phyloP scores from a whole-genome alignment of 2,888 invertebrate species.

The Dioctria linearis region DNA sequence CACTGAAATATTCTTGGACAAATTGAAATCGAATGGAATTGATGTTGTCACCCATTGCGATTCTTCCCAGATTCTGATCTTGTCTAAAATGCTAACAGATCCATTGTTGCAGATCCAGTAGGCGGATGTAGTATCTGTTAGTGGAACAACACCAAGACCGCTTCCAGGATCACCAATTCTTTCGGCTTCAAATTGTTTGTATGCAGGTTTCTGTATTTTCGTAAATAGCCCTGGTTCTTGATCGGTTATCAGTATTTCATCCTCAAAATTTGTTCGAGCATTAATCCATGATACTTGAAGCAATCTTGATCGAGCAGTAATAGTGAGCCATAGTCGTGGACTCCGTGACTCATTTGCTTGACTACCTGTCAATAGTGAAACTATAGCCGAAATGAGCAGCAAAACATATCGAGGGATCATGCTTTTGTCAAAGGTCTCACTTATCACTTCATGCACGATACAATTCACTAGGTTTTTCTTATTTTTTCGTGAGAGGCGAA shows the following conservation, averaged over 20 bases:
- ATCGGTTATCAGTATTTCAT: conserved; percentile 66
- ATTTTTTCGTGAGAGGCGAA: neutral
- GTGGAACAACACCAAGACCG: conserved; percentile 60
- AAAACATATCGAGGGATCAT: conserved; percentile 14
- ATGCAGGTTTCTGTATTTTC: neutral
- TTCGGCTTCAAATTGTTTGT: conserved; percentile 60
- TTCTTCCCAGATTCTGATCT: conserved; percentile 64
- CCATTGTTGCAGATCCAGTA: conserved; percentile 67
- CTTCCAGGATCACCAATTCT: conserved; percentile 54
- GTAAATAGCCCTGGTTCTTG: conserved; percentile 65
- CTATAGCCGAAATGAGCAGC: conserved; percentile 23
- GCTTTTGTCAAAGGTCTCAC: neutral
- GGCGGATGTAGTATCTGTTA: conserved; percentile 49
- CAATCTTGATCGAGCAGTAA: conserved; percentile 67
- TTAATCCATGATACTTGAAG: conserved; percentile 69
- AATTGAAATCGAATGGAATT: conserved; percentile 66
- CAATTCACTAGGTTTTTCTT: neutral
- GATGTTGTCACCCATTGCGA: conserved; percentile 69
- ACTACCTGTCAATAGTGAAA: conserved; percentile 41
- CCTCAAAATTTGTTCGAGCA: conserved; percentile 64
- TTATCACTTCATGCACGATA: conserved; percentile 29
- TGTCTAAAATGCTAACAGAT: conserved; percentile 64
- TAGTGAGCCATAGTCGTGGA: conserved; percentile 66
- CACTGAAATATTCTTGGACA: conserved; percentile 64
- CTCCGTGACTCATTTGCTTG: conserved; percentile 55